Base-by-base conservation (phyloP, 1,140 invertebrate species). In the Drosophila simulans region DNA sequence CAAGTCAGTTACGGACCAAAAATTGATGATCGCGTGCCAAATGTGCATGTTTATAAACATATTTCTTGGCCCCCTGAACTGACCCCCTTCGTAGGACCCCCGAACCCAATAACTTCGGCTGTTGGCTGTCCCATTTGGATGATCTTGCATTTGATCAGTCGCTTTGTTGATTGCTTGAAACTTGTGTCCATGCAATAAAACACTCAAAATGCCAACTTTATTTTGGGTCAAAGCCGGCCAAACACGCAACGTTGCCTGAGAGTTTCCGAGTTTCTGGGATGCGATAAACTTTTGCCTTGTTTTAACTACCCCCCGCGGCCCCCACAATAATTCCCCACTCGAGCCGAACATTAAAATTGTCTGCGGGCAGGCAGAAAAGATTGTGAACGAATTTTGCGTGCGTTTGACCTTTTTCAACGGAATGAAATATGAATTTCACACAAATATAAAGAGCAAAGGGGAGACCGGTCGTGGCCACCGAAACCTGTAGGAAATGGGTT, bases 121-220 rank as follows among this genome's bases (percentile, higher is more conserved):
- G 42, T 65, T 65, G 71, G 72, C 72, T 76, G 72, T 76, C 72
- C 82, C 81, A 78, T 70, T 85, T 86, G 82, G 83, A 86, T 88
- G 82, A 86, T 86, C 82, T 88, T 86, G 84, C 83, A 86, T 86
- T 86, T 89, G 83, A 86, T 86, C 82, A 86, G 82, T 86, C 82
- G 82, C 82, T 86, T 86, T 86, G 83, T 86, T 86, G 82, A 86
- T 86, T 86, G 83, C 83, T 86, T 86, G 79, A 86, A 86, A 86
- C 83, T 86, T 86, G 83, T 86, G 83, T 86, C 83, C 83, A 86
- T 86, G 83, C 83, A 86, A 86, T 86, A 86, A 86, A 86, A 86
- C 83, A 86, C 84, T 86, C 83, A 89, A 86, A 88, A 86, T 86
- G 83, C 83, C 83, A 86, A 86, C 84, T 86, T 88, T 86, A 86